Base-by-base conservation (phyloP, 2,113 vertebrate genomes). In the Pampusana beccarii region DNA sequence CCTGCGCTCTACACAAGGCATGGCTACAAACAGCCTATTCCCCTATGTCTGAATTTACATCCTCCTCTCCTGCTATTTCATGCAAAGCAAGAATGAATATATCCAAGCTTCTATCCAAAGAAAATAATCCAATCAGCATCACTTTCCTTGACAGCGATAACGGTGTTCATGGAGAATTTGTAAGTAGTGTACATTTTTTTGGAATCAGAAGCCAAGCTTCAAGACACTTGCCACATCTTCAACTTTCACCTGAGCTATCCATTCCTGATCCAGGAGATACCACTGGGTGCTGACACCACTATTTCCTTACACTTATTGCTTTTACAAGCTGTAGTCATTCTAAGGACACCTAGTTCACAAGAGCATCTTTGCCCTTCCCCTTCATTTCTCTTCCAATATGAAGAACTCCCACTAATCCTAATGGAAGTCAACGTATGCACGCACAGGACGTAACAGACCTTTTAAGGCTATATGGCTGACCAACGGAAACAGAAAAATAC, bases 391-490 rank as follows among this genome's bases (percentile, higher is more conserved):
- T 74, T 66, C 71, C 71, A 70, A 13, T 3, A 58, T 1, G 4
- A 93, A 80, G 77, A 73, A 29, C 86, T 97, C 80, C 82, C 90
- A 87, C 33, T 91, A 95, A 88, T 64, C 34, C 81, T 62, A 89
- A 94, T 4, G 15, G 93, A 65, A 91, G 81, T 83, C 96, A 85
- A 86, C 34, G 15, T 88, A 94, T 44, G 28, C 4, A 33, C 18
- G 34, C 85, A 95, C 58, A 89, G 88, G 46, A 94, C 65, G 31
- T 20, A 66, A 56, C 1, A 96, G 93, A 98, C 96, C 96, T 95
- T 92, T 70, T 98, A 97, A 97, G 97, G 97, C 98, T 96, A 87
- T 81, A 95, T 36, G 88, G 96, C 86, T 98, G 95, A 96, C 85
- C 88, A 86, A 94, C 10, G 83, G 92, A 65, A 96, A 95, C 54